Evolutionary conservation across 1,140 invertebrate species (phyloP).

Genomic region (Leptoteleia sp.): DNA sequence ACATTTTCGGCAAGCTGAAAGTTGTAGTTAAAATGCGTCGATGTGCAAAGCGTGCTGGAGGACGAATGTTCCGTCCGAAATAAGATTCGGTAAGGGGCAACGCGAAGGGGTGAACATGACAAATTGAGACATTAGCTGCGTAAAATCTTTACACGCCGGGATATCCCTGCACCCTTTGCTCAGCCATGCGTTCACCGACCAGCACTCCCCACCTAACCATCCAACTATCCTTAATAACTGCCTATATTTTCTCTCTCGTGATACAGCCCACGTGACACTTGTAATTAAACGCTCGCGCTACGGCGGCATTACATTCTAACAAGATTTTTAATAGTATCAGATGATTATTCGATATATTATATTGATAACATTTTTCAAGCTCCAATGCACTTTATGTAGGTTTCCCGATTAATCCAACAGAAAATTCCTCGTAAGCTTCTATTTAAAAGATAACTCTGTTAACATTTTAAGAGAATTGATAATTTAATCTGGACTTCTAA

Average conservation of each 20-base stretch:
- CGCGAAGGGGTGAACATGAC: constrained; percentile 67
- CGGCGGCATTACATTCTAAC: constrained; percentile 33
- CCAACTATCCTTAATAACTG: constrained; percentile 35
- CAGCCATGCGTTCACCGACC: constrained; percentile 35
- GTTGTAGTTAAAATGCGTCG: constrained; percentile 67
- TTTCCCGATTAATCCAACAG: no score
- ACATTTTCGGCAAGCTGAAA: constrained; percentile 60
- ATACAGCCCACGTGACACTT: constrained; percentile 25
- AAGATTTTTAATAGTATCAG: constrained; percentile 8
- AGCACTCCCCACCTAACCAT: constrained; percentile 1
- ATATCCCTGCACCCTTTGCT: constrained; percentile 44
- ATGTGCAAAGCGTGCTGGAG: constrained; percentile 65
- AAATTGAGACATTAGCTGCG: constrained; percentile 69
- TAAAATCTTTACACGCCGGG: constrained; percentile 56
- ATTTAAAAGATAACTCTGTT: no score
- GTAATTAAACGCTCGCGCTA: constrained; percentile 43
- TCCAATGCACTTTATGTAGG: background rate
- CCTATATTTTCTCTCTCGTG: constrained; percentile 28
- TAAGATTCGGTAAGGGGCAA: constrained; percentile 41
- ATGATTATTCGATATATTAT: constrained; percentile 5
- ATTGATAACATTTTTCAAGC: background rate
- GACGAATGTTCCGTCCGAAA: constrained; percentile 63
- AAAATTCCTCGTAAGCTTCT: no score
- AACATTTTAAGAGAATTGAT: no score
- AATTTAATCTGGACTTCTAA: no score